These are phyloP conservation scores for Camelus bactrianus DNA, from an alignment of 2,113 vertebrate genomes.

Conservation along the genomic window DNA sequence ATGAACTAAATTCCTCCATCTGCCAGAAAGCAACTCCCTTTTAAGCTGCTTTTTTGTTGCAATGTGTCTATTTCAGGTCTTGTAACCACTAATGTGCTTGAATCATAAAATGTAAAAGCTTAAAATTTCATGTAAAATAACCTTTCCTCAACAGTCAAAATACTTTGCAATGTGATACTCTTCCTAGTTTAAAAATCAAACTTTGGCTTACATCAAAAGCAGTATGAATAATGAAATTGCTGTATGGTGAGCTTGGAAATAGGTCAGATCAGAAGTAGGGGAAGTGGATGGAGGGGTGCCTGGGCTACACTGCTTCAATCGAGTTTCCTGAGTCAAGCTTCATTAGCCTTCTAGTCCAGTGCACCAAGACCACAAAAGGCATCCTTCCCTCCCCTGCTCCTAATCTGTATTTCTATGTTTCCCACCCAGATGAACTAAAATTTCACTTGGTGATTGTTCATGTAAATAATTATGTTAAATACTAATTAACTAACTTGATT, in stretches of 20 bases:
- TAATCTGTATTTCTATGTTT: not conserved
- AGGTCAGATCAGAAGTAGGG: not conserved
- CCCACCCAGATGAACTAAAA: not conserved
- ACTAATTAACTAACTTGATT: not conserved
- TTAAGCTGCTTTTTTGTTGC: slow-evolving; percentile 58
- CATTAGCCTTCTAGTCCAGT: not conserved
- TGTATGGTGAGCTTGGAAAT: slow-evolving; percentile 30
- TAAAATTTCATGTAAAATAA: slow-evolving; percentile 73
- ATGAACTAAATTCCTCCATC: slow-evolving; percentile 69
- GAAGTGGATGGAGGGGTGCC: not conserved
- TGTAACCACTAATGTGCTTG: slow-evolving; percentile 72
- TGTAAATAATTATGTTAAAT: not conserved
- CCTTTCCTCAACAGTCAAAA: slow-evolving; percentile 67
- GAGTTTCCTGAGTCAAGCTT: not conserved
- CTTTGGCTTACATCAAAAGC: slow-evolving; percentile 66
- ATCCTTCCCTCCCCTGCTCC: not conserved
- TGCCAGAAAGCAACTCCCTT: slow-evolving; percentile 68
- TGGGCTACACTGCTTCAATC: not conserved
- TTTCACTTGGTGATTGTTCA: not conserved
- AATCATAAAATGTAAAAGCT: slow-evolving; percentile 74
- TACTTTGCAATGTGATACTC: slow-evolving; percentile 67
- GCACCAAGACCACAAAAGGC: not conserved
- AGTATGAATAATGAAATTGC: slow-evolving; percentile 44
- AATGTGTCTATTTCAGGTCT: slow-evolving; percentile 68
- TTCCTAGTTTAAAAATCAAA: slow-evolving; percentile 68